These are phyloP conservation scores for Otocyon megalotis DNA, from an alignment of 2,113 vertebrate species.

Conservation along the genomic window DNA sequence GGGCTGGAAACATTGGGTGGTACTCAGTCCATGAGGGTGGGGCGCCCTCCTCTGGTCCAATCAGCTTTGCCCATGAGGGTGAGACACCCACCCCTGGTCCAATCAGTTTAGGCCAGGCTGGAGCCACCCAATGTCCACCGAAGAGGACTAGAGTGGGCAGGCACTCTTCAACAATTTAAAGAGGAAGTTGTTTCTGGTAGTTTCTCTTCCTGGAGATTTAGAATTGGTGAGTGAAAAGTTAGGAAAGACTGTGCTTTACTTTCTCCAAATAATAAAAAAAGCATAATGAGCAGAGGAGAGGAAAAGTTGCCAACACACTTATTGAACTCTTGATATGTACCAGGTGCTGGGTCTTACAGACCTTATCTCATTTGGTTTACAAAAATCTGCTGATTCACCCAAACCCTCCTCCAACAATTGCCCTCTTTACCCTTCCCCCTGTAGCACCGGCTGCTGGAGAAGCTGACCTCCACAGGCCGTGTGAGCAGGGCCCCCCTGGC, in stretches of 20 bases:
- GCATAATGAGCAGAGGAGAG: neutral
- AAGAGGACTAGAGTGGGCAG: neutral
- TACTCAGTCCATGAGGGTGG: neutral
- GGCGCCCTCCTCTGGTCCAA: neutral
- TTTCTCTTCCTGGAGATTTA: neutral
- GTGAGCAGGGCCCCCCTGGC: neutral
- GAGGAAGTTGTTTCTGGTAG: neutral
- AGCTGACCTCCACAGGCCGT: neutral
- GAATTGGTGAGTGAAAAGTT: neutral
- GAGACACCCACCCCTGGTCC: neutral
- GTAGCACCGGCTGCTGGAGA: neutral
- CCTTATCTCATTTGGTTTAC: neutral
- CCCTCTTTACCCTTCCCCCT: neutral
- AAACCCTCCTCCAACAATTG: neutral
- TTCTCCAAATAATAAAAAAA: neutral
- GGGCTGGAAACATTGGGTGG: rapidly evolving
- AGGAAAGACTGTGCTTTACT: neutral
- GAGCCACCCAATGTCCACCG: too few relatives aligned
- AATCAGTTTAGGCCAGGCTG: neutral
- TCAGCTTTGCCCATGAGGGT: neutral
- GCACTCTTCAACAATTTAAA: rapidly evolving
- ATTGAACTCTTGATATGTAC: rapidly evolving
- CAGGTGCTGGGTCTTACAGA: rapidly evolving
- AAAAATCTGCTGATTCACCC: neutral
- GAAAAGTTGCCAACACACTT: neutral